These are phyloP conservation scores for Stenoptilia bipunctidactyla DNA, from an alignment of 2,888 invertebrate genomes.

Conservation along the genomic window DNA sequence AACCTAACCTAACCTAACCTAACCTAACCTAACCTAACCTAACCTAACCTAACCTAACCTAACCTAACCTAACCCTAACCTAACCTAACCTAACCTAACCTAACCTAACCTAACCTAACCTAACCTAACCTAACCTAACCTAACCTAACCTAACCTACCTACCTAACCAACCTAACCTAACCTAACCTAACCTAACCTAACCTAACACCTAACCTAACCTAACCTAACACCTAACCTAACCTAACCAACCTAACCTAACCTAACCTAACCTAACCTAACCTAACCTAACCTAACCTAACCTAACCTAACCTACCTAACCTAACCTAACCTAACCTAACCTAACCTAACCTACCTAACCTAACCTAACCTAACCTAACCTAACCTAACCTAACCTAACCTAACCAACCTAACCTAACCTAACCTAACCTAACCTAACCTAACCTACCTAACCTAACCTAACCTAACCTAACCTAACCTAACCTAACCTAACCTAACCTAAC, in stretches of 20 bases:
- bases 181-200: constrained; percentile 12
- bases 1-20: constrained; percentile 9
- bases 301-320: too few relatives aligned
- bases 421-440: too few relatives aligned
- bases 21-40: constrained; percentile 12
- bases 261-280: constrained; percentile 12
- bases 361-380: constrained; percentile 11
- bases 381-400: constrained; percentile 15
- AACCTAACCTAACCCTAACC: too few relatives aligned
- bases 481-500: constrained; percentile 21
- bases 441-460: constrained; percentile 18
- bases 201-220: too few relatives aligned
- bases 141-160: too few relatives aligned
- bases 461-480: constrained; percentile 18
- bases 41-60: constrained; percentile 12
- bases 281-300: constrained; percentile 13
- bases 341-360: too few relatives aligned
- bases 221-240: too few relatives aligned
- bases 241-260: too few relatives aligned
- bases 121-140: constrained; percentile 10
- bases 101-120: constrained; percentile 12
- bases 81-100: constrained; percentile 12
- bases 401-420: too few relatives aligned
- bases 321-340: too few relatives aligned
- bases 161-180: constrained; percentile 8